Evolutionary conservation across 2,113 vertebrate genomes (phyloP), one percentile per base, ranked within the genome.

Genomic region (Tapirus terrestris): DNA sequence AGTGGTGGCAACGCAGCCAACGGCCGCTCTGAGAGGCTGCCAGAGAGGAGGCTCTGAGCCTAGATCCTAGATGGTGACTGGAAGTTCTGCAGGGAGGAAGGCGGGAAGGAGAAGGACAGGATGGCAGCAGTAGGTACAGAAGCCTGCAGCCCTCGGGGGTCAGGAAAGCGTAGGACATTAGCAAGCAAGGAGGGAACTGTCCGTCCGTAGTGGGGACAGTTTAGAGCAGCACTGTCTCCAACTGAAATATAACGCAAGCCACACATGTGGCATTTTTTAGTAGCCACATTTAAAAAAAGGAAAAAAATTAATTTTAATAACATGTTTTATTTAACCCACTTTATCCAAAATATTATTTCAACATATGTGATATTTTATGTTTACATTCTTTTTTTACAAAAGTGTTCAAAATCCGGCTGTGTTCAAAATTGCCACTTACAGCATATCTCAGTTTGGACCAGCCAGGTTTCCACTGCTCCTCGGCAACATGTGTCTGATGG

Each of bases 71-170:
- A 13, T 2, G 6, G 2, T 0, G 43, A 27, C n/a, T 63, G 4
- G 33, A 58, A 51, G 21, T 6, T 60, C 60, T 43, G 9, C 18
- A 1, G 8, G 68, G 82, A 90, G 39, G 27, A 53, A 51, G 16
- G 6, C 16, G 13, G 58, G 86, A 10, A 83, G 58, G 29, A 92
- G 48, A 25, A 21, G 18, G 8, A 8, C 45, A 45, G 94, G 63
- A 13, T 36, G 33, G 68, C 58, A 43, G 14, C 1, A 0, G 20
- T 39, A 3, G 76, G 90, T 58, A 39, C n/a, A 60, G 2, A 36
- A 53, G 3, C 56, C 23, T 56, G 21, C 6, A 10, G 17, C 1
- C 3, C 14, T 0, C 0, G 9, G 16, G 3, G 9, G 0, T 33
- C 36, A 68, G 36, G 31, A 39, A 36, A 17, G 58, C 8, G 14